Conservation (phyloP, 2,797 vertebrate genomes). For the Mormyrus proboscirostris region DNA sequence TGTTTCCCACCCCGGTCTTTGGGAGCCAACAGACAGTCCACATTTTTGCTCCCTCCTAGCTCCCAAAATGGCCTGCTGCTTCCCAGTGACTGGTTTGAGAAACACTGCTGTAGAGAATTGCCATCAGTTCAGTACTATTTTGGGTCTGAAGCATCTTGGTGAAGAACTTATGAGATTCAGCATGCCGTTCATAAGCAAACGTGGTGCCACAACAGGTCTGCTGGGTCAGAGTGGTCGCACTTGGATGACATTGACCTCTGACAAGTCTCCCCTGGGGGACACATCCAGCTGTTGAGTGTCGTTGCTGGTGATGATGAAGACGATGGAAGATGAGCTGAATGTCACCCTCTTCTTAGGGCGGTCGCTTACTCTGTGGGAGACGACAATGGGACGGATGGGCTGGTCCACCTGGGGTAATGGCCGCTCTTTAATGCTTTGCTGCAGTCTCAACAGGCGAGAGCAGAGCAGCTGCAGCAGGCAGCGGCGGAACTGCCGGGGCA, state of each 20-base stretch:
- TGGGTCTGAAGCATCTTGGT: conserved; percentile 28
- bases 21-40: background rate
- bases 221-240: conserved; percentile 68
- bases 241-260: conserved; percentile 70
- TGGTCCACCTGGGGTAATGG: conserved; percentile 56
- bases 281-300: conserved; percentile 64
- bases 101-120: conserved; percentile 30
- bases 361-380: conserved; percentile 59
- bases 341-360: conserved; percentile 89
- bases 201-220: background rate
- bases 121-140: conserved; percentile 28
- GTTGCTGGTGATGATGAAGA: conserved; percentile 84
- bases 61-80: background rate
- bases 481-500: conserved; percentile 69
- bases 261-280: conserved; percentile 46
- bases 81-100: background rate
- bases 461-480: conserved; percentile 78
- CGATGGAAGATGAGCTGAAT: conserved; percentile 84
- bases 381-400: conserved; percentile 72
- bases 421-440: conserved; percentile 62
- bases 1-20: background rate
- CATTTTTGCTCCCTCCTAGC: background rate
- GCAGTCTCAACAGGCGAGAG: conserved; percentile 66
- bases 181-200: background rate
- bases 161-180: conserved; percentile 7